phyloP scores from a whole-genome alignment of 2,113 vertebrate species.

The Taurulus bubalis region DNA sequence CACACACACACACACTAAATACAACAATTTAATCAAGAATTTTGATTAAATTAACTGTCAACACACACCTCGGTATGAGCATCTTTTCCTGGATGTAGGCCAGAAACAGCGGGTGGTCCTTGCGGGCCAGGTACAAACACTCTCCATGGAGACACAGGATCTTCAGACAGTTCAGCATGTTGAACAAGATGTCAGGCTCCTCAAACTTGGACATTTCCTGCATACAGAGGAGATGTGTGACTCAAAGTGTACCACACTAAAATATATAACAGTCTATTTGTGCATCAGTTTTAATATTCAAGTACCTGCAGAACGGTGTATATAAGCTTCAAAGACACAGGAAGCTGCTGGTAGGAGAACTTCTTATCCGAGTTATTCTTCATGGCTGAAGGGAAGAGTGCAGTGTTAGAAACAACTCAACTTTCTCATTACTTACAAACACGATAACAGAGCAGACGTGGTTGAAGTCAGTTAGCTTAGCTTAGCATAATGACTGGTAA shows the following conservation, averaged over 20 bases:
- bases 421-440: not conserved
- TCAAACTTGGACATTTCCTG: constrained; percentile 99
- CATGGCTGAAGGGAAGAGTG: constrained; percentile 81
- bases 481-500: not conserved
- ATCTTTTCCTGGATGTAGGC: constrained; percentile 96
- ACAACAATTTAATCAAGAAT: not conserved
- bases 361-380: constrained; percentile 95
- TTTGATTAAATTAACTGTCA: not conserved
- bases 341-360: constrained; percentile 96
- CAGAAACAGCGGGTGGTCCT: constrained; percentile 96
- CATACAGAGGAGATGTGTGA: constrained; percentile 17
- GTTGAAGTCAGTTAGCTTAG: constrained; percentile 2
- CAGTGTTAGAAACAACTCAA: not conserved
- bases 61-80: constrained; percentile 91
- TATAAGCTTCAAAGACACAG: constrained; percentile 94
- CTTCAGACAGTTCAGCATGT: constrained; percentile 98
- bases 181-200: constrained; percentile 98
- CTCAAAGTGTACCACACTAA: not conserved
- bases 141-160: constrained; percentile 97
- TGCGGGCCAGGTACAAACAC: constrained; percentile 92
- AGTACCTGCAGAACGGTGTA: constrained; percentile 97
- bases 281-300: constrained; percentile 18
- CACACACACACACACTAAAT: not conserved
- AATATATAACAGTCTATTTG: not conserved
- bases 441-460: not conserved